Percentiles rank a stretch among this genome's conserved stretches.
Evolutionary conservation across 2,797 vertebrate genomes (phyloP).

Genomic region (Telmatherina bonti): DNA sequence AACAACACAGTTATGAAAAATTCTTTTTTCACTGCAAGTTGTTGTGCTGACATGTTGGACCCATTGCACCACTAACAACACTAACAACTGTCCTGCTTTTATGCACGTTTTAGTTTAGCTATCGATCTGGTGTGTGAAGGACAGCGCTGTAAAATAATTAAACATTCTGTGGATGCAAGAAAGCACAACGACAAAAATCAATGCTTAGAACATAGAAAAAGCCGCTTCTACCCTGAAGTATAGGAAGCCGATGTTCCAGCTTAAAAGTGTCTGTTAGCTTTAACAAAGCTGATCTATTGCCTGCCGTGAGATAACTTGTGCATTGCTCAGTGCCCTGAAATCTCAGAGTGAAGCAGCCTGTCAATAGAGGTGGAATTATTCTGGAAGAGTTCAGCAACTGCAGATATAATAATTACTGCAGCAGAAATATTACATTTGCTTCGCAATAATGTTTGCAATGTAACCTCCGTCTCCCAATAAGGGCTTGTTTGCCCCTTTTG

Average conservation of each 20-base stretch:
- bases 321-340: slow-evolving; percentile 21
- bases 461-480: slow-evolving; percentile 3
- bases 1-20: slow-evolving; percentile 19
- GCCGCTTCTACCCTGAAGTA: background rate
- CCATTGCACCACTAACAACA: slow-evolving; percentile 2
- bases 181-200: slow-evolving; percentile 27
- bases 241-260: slow-evolving; percentile 35
- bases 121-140: slow-evolving; percentile 10
- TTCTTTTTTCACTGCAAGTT: slow-evolving; percentile 19
- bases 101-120: background rate
- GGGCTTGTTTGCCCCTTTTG: slow-evolving; percentile 15
- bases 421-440: slow-evolving; percentile 38
- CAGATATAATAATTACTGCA: slow-evolving; percentile 43
- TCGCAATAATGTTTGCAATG: slow-evolving; percentile 12
- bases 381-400: slow-evolving; percentile 38
- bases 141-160: slow-evolving; percentile 8
- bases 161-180: slow-evolving; percentile 3
- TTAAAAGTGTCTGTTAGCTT: slow-evolving; percentile 42
- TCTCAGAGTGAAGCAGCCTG: slow-evolving; percentile 34
- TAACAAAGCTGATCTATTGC: slow-evolving; percentile 40
- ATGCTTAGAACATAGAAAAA: slow-evolving; percentile 13
- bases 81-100: slow-evolving; percentile 2
- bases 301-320: slow-evolving; percentile 40
- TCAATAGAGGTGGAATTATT: slow-evolving; percentile 56
- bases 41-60: background rate